Evolutionary conservation across 2,888 invertebrate genomes (phyloP).

Genomic region (Ypsolopha sequella): DNA sequence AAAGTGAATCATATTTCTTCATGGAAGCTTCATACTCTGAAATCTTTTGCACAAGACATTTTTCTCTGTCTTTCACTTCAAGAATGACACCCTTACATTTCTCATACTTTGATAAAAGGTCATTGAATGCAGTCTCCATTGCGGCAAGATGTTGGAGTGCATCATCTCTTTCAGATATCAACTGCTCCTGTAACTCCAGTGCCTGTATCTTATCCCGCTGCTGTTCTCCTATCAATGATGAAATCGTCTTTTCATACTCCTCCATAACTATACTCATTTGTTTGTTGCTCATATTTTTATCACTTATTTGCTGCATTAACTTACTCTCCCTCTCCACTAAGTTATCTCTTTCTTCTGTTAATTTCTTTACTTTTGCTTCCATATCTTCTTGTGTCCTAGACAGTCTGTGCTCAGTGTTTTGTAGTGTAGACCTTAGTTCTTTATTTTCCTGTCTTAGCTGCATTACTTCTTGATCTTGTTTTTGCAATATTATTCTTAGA

Average conservation of each 20-base stretch:
- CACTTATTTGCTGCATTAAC: constrained; percentile 41
- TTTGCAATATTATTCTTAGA: constrained; percentile 42
- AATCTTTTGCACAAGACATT: constrained; percentile 75
- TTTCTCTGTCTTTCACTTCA: constrained; percentile 72
- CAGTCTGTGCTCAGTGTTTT: constrained; percentile 39
- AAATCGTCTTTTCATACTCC: constrained; percentile 84
- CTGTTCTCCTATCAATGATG: constrained; percentile 78
- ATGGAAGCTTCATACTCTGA: constrained; percentile 77
- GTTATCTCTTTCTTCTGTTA: constrained; percentile 39
- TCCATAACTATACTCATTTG: constrained; percentile 78
- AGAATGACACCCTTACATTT: constrained; percentile 71
- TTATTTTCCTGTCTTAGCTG: constrained; percentile 48
- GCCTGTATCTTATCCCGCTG: constrained; percentile 72
- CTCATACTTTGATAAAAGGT: constrained; percentile 73
- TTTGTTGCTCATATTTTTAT: constrained; percentile 48
- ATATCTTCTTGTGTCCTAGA: constrained; percentile 36
- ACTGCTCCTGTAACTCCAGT: constrained; percentile 54
- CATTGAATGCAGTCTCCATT: constrained; percentile 74
- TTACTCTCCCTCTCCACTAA: constrained; percentile 37
- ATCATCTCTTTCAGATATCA: constrained; percentile 68
- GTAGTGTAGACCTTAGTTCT: constrained; percentile 41
- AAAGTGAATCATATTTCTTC: constrained; percentile 82
- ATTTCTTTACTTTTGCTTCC: constrained; percentile 40
- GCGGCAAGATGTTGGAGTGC: constrained; percentile 70
- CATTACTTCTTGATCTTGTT: constrained; percentile 51